Conservation (phyloP, 2,888 invertebrate species). For the Noctua janthe region DNA sequence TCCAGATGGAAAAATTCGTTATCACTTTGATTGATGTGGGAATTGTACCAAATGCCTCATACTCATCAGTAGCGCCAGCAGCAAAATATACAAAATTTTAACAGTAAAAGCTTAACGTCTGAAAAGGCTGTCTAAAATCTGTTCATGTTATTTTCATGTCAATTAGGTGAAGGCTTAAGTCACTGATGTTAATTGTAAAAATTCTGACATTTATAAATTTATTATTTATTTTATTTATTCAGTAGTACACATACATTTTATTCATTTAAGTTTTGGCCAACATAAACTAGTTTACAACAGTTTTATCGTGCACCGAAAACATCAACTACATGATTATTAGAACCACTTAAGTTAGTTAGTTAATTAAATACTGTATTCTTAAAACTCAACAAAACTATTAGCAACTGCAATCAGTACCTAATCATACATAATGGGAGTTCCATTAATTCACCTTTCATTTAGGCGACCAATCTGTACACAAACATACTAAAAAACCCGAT, state of each 20-base stretch:
- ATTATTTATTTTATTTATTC: no score
- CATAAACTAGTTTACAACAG: no score
- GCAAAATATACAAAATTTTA: not conserved
- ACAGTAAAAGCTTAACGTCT: not conserved
- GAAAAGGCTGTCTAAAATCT: not conserved
- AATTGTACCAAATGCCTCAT: not conserved
- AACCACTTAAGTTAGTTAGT: no score
- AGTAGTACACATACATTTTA: no score
- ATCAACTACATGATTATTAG: no score
- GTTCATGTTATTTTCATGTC: constrained; percentile 19
- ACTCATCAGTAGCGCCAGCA: not conserved
- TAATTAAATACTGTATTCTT: not conserved
- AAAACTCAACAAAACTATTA: not conserved
- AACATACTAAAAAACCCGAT: not conserved
- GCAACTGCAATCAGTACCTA: no score
- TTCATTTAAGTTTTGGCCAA: no score
- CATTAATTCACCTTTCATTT: not conserved
- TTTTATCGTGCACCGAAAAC: no score
- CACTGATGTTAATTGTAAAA: not conserved
- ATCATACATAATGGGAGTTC: no score
- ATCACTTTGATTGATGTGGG: not conserved
- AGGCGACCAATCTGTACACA: not conserved
- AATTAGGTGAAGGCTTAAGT: not conserved
- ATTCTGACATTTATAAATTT: not conserved
- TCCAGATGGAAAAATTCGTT: not conserved